Conservation (phyloP, 2,888 invertebrate genomes). For the Heterodera filipjevi region DNA sequence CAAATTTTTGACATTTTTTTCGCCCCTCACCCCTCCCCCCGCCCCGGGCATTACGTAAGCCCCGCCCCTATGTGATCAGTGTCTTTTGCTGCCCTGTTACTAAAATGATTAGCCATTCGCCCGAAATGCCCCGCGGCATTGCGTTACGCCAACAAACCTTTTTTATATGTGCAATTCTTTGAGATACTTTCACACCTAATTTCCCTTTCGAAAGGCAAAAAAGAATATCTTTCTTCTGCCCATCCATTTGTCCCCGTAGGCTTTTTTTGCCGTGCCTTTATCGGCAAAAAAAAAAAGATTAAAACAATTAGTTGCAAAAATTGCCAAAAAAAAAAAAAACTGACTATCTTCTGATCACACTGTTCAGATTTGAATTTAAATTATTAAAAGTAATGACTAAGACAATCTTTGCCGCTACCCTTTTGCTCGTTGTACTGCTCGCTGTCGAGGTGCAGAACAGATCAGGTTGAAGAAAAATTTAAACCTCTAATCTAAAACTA, state of each 20-base stretch:
- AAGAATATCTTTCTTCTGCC: too few species aligned
- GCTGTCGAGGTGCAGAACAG: conserved; percentile 8
- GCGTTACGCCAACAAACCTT: neutral
- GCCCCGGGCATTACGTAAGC: neutral
- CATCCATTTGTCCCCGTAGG: too few species aligned
- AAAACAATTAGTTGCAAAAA: too few species aligned
- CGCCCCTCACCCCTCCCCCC: too few species aligned
- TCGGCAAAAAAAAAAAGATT: too few species aligned
- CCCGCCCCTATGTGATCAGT: neutral
- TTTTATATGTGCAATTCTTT: neutral
- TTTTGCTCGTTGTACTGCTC: conserved; percentile 10
- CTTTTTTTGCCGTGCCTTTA: too few species aligned
- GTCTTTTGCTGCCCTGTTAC: neutral
- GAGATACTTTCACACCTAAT: too few species aligned
- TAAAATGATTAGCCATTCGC: neutral
- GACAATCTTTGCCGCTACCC: neutral
- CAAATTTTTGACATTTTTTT: too few species aligned
- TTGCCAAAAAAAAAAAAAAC: too few species aligned
- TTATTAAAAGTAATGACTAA: neutral
- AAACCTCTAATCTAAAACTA: neutral
- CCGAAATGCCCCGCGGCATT: neutral
- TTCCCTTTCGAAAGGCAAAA: too few species aligned
- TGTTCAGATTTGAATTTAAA: neutral
- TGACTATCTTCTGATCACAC: neutral
- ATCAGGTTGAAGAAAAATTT: conserved; percentile 6